Base-by-base conservation (phyloP, 2,113 vertebrate genomes). In the Nyctibius bracteatus region DNA sequence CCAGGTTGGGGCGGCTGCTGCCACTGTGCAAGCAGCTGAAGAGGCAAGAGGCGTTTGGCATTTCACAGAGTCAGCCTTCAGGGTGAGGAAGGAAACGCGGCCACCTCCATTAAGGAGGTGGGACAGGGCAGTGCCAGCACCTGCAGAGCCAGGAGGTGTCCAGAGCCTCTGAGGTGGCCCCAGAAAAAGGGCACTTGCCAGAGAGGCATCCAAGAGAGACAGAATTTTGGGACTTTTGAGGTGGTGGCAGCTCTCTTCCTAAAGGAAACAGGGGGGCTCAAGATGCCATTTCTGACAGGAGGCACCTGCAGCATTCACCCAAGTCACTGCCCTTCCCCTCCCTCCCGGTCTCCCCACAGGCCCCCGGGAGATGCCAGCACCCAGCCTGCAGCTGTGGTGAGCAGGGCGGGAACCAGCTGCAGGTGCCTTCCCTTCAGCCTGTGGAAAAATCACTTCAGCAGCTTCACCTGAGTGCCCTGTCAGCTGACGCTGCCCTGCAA, bases 381-480 rank as follows among this genome's bases (percentile, higher is more conserved):
- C 25, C 15, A 1, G 51, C 10, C 71, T n/a, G 27, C 58, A 72
- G 52, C 79, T 59, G 65, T 27, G 58, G 14, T 6, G 46, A 12
- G 15, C 11, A 4, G 1, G 0, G 16, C 11, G 10, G 31, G 27
- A 2, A n/a, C 8, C 0, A 0, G 4, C 8, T 7, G 3, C 54
- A n/a, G n/a, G 10, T 8, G 23, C 47, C 21, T 58, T 18, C 58
- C 23, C 57, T 85, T 61, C n/a, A 22, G 35, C 39, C 24, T 22
- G 39, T 19, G 80, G 47, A 35, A 37, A n/a, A 79, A 37, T 8
- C 33, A 4, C 65, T 25, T 35, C 30, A 73, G n/a, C 44, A 49
- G 49, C 75, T 58, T 63, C 85, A 63, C 81, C 75, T 44, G 43
- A 22, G 39, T 2, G 0, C 3, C 20, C 28, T 18, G 35, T 2